These are phyloP conservation scores for Anolis carolinensis DNA, from an alignment of 2,113 vertebrate species.

Conservation along the genomic window DNA sequence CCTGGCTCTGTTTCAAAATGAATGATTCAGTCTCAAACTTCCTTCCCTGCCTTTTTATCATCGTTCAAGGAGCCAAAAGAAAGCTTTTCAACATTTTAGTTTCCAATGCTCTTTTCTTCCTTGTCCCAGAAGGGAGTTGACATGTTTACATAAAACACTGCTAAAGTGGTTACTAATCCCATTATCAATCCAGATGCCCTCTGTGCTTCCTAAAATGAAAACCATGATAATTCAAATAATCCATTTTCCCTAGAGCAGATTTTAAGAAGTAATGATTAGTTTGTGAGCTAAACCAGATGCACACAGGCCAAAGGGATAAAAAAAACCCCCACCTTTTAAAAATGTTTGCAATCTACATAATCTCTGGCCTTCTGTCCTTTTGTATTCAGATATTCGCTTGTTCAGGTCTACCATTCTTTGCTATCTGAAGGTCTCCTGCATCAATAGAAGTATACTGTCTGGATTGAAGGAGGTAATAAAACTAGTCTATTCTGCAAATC, in stretches of 20 bases:
- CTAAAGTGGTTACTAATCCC: background rate
- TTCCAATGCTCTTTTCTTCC: background rate
- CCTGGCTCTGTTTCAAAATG: background rate
- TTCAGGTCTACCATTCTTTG: too few relatives aligned
- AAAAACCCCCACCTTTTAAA: background rate
- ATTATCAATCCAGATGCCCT: slow-evolving; percentile 67
- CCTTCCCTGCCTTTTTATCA: background rate
- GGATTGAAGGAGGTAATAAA: too few relatives aligned
- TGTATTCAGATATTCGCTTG: too few relatives aligned
- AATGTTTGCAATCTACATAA: background rate
- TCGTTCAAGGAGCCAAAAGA: fast-evolving
- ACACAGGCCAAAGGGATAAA: slow-evolving; percentile 52
- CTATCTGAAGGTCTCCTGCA: too few relatives aligned
- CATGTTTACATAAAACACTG: background rate
- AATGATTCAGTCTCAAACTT: background rate
- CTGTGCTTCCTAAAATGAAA: slow-evolving; percentile 51
- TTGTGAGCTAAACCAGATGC: slow-evolving; percentile 60
- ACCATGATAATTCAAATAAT: slow-evolving; percentile 68
- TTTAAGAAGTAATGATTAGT: slow-evolving; percentile 62
- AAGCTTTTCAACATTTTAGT: background rate
- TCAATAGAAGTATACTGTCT: background rate
- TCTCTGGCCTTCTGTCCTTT: background rate
- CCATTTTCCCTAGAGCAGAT: slow-evolving; percentile 57
- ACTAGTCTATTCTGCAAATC: too few relatives aligned
- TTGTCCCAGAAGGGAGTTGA: background rate